Base-by-base conservation (phyloP, 2,888 invertebrate species). In the Phengaris alcon region DNA sequence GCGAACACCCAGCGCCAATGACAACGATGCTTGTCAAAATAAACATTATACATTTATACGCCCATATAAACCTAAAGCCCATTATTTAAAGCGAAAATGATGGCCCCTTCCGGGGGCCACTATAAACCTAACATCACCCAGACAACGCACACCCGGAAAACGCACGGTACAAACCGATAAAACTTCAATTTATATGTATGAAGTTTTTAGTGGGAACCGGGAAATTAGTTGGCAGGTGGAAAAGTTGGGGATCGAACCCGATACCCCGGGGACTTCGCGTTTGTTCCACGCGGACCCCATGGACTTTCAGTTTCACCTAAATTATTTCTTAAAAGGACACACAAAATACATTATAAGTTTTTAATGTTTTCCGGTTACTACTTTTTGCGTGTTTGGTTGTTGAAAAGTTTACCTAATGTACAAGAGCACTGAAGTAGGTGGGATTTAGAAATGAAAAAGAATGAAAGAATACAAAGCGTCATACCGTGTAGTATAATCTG, bases 141-240 rank as follows among this genome's bases (percentile, higher is more conserved):
- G 46, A 46, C 46, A 15, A 10, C 22, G 4, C 6, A 35, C 59
- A 59, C 59, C 35, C 64, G 64, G 64, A 64, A 35, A 64, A 64
- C 22, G 10, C 59, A 69, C 15, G 22, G 51, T 22, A 72, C 35
- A 54, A 35, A 54, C 59, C 77, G 82, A 84, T 84, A 84, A 85
- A 84, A 82, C 81, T 82, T 82, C 82, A 78, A 80, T 86, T 84
- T 85, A 85, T 87, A 88, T 88, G 86, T 88, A 88, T 89, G 88
- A 87, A 87, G 85, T 85, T 85, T 84, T 86, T 80, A 80, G 81
- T 79, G 79, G 77, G 35, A 35, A 76, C 82, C 80, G 64, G 64
- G 7, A 83, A 85, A 88, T 87, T 85, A 86, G 86, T 83, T 83
- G 86, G 85, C 88, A 89, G 89, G 88, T 89, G 89, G 74, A 77